A percentile compares a stretch with the other conserved stretches of the same genome.
Evolutionary conservation across 2,888 invertebrate species (phyloP).

Genomic region (Diaprepes abbreviatus): DNA sequence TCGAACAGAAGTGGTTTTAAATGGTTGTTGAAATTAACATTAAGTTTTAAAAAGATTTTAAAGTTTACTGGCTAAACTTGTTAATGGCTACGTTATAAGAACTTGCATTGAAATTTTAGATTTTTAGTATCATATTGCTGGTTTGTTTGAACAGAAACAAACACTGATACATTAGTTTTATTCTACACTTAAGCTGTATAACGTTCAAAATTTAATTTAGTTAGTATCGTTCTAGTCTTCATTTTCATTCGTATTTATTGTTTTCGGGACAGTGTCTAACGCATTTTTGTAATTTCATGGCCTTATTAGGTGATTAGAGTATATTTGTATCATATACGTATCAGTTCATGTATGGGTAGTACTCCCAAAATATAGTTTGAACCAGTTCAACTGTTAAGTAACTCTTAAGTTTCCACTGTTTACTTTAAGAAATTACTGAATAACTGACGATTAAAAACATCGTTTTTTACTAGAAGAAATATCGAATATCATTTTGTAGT

Average conservation of each 20-base stretch:
- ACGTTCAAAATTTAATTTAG: not conserved
- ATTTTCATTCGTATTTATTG: slow-evolving; percentile 7
- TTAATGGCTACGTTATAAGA: not conserved
- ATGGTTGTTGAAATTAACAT: not conserved
- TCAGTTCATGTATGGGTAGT: too few species aligned
- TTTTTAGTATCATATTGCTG: not conserved
- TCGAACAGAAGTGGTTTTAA: not conserved
- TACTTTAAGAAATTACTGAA: too few species aligned
- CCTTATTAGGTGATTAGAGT: not conserved
- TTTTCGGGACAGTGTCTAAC: not conserved
- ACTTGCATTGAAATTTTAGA: not conserved
- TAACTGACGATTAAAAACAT: too few species aligned
- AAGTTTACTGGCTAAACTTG: not conserved
- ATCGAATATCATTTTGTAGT: too few species aligned
- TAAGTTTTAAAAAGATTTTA: too few species aligned
- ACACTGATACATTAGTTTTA: not conserved
- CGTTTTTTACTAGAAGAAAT: too few species aligned
- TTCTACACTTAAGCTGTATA: not conserved
- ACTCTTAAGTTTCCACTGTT: too few species aligned
- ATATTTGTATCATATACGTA: too few species aligned
- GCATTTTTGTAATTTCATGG: slow-evolving; percentile 13
- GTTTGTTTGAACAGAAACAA: not conserved
- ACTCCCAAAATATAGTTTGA: not conserved
- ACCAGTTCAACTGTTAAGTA: too few species aligned
- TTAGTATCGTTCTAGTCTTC: slow-evolving; percentile 6